These are phyloP conservation scores for Xiphophorus birchmanni DNA, from an alignment of 2,797 vertebrate species.

Conservation along the genomic window DNA sequence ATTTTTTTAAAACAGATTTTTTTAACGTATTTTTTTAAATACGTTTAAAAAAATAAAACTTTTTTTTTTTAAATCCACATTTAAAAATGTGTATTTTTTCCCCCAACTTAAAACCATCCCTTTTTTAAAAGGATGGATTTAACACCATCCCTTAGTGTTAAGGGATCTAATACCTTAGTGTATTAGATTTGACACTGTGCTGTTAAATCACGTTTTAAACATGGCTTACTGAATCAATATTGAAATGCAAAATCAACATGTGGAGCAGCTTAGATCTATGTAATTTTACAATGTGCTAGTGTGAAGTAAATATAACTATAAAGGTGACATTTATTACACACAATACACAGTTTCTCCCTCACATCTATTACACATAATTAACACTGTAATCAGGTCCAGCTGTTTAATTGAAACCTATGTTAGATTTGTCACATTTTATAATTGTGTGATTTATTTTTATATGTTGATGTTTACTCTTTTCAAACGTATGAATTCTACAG, in stretches of 20 bases:
- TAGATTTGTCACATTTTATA: slow-evolving; percentile 3
- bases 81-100: too few relatives aligned
- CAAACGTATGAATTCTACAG: neutral
- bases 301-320: neutral
- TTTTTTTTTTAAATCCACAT: too few relatives aligned
- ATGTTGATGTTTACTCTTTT: neutral
- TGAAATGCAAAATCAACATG: slow-evolving; percentile 27
- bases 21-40: slow-evolving; percentile 7
- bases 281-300: slow-evolving; percentile 19
- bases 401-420: neutral
- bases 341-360: neutral
- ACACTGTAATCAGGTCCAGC: slow-evolving; percentile 2
- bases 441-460: slow-evolving; percentile 3
- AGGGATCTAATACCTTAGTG: neutral
- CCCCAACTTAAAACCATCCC: too few relatives aligned
- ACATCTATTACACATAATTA: neutral
- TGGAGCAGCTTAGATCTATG: slow-evolving; percentile 11
- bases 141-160: neutral
- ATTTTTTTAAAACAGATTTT: slow-evolving; percentile 8
- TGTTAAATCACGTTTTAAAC: slow-evolving; percentile 42
- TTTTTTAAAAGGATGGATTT: too few relatives aligned
- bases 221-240: slow-evolving; percentile 22
- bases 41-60: too few relatives aligned
- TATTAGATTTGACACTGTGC: slow-evolving; percentile 31
- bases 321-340: neutral